Conservation (phyloP, 2,888 invertebrate genomes). For the Drosophila limbata region DNA sequence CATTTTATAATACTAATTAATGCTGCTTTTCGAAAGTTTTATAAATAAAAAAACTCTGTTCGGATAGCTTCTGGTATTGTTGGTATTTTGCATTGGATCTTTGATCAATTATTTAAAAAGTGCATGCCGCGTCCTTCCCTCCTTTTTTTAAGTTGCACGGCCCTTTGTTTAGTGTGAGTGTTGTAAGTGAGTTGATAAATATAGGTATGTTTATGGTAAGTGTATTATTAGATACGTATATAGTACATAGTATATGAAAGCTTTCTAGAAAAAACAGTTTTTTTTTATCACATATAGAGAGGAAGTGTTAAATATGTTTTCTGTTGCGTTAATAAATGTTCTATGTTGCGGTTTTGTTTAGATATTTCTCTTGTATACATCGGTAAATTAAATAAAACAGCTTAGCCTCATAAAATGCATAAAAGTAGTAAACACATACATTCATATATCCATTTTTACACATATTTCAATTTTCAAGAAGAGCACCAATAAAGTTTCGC, state of each 20-base stretch:
- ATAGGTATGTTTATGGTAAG: constrained; percentile 26
- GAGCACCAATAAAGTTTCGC: constrained; percentile 74
- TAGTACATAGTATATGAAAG: constrained; percentile 69
- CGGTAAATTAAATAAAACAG: constrained; percentile 41
- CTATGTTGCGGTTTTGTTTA: constrained; percentile 37
- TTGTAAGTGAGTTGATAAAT: constrained; percentile 30
- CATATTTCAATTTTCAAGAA: constrained; percentile 46
- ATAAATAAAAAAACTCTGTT: constrained; percentile 47
- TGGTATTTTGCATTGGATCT: constrained; percentile 18
- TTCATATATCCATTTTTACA: constrained; percentile 23
- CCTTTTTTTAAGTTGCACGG: constrained; percentile 44
- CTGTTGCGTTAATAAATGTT: constrained; percentile 36
- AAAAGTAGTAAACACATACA: constrained; percentile 40
- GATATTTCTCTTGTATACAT: constrained; percentile 33
- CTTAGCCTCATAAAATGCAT: constrained; percentile 65
- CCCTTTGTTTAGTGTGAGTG: constrained; percentile 35
- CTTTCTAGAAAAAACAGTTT: constrained; percentile 77
- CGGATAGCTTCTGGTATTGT: constrained; percentile 6
- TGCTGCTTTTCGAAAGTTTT: constrained; percentile 45
- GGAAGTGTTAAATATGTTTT: constrained; percentile 78
- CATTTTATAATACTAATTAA: constrained; percentile 47
- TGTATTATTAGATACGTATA: constrained; percentile 42
- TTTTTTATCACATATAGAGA: constrained; percentile 77
- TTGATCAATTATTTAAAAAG: constrained; percentile 47
- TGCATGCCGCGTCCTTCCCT: constrained; percentile 56